Base-by-base conservation (phyloP, 2,113 vertebrate genomes). In the Camelus bactrianus region DNA sequence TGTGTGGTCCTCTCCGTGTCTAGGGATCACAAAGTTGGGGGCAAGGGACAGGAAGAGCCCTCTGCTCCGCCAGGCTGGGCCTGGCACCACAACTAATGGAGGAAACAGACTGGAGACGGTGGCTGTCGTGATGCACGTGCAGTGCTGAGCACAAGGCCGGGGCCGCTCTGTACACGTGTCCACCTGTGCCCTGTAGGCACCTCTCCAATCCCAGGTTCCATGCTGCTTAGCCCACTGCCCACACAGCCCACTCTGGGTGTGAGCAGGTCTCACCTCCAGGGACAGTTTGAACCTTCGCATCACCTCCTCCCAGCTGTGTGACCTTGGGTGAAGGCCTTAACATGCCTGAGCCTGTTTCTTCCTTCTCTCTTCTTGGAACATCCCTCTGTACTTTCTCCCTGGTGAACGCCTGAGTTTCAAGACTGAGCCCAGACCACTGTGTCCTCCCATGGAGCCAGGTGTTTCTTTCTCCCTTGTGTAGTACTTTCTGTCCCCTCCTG, bases 161-260 rank as follows among this genome's bases (percentile, higher is more conserved):
- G 86, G 48, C 52, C 0, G 5, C 35, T 14, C 30, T 24, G 35
- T n/a, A 0, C 3, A 4, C 5, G 32, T 10, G 38, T 42, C 38
- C 38, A 2, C 54, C 20, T 54, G 35, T 16, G 16, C 8, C 54
- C 38, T 3, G 0, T 2, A 48, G 50, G 7, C 50, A 46, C 46
- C 58, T 92, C 8, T 62, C 48, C 30, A 26, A 32, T n/a, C 54
- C 64, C 60, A 19, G 38, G 69, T 6, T 14, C 28, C 7, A 24
- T 56, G 65, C 75, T 3, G 11, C 35, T 32, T 30, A 32, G 58
- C 38, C 48, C 56, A 42, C 35, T n/a, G 64, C 28, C 81, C 56
- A 16, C 46, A 32, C 7, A 28, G 19, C n/a, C 48, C 24, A 1
- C 48, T 48, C 42, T 30, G 60, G 24, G 30, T 70, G 42, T 13